phyloP scores from a whole-genome alignment of 1,140 invertebrate genomes.

The Maniola jurtina region DNA sequence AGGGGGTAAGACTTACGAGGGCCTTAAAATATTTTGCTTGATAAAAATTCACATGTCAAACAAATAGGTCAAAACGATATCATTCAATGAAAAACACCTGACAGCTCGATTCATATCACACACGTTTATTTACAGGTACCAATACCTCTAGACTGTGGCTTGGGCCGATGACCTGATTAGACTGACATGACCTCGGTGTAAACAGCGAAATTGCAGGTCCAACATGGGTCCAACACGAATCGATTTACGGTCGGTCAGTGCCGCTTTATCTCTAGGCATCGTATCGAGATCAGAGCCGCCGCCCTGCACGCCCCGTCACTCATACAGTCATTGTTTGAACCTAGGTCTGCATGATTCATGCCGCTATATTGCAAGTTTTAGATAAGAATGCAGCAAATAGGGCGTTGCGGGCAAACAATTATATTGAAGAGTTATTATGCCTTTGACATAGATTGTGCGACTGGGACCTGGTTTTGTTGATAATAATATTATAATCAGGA shows the following conservation, averaged over 20 bases:
- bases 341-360: constrained; percentile 68
- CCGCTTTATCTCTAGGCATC: constrained; percentile 44
- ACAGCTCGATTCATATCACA: constrained; percentile 23
- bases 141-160: constrained; percentile 5
- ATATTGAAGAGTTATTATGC: constrained; percentile 48
- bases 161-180: constrained; percentile 61
- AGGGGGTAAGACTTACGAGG: too few relatives aligned
- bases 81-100: neutral
- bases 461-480: constrained; percentile 6
- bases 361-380: constrained; percentile 56
- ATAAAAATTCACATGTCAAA: constrained; percentile 38
- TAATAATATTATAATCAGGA: neutral
- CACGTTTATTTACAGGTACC: constrained; percentile 10
- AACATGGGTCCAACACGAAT: constrained; percentile 67
- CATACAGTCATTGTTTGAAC: constrained; percentile 63
- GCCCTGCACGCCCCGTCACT: constrained; percentile 65
- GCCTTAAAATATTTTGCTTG: too few relatives aligned
- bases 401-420: constrained; percentile 60
- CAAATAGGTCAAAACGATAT: constrained; percentile 45
- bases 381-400: constrained; percentile 71
- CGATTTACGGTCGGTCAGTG: constrained; percentile 64
- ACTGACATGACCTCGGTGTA: constrained; percentile 55
- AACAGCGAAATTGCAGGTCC: constrained; percentile 63
- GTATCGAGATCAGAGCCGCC: constrained; percentile 64
- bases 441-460: constrained; percentile 46